phyloP scores from a whole-genome alignment of 1,140 invertebrate genomes.

The Pemphigus obesinymphae region DNA sequence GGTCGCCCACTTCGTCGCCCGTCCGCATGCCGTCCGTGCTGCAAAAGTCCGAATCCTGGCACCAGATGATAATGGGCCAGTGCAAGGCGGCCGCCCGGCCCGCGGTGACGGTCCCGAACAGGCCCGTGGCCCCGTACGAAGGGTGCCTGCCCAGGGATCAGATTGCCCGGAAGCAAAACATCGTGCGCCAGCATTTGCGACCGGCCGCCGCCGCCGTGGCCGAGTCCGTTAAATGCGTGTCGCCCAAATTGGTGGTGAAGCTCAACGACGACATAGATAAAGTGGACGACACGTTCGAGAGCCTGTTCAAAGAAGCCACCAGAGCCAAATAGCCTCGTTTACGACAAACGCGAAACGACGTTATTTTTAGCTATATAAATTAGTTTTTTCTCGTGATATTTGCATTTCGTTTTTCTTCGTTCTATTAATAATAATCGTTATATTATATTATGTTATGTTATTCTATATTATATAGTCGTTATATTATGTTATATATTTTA shows the following conservation, averaged over 20 bases:
- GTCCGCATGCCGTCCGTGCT: conserved; percentile 51
- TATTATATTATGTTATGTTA: background rate
- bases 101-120: conserved; percentile 51
- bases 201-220: background rate
- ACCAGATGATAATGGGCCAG: conserved; percentile 58
- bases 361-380: background rate
- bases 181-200: background rate
- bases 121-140: conserved; percentile 55
- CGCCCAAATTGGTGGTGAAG: conserved; percentile 18
- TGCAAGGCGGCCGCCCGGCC: conserved; percentile 41
- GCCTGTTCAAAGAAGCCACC: conserved; percentile 45
- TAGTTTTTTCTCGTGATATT: conserved; percentile 19
- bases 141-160: conserved; percentile 70
- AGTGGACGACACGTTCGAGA: conserved; percentile 53
- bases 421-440: background rate
- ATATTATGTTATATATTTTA: background rate
- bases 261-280: conserved; percentile 50
- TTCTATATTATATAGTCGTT: background rate
- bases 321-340: conserved; percentile 15
- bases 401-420: conserved; percentile 24
- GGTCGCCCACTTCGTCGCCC: conserved; percentile 41
- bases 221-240: background rate
- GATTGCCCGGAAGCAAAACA: conserved; percentile 59
- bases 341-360: background rate
- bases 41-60: conserved; percentile 77